Base-by-base conservation (phyloP, 2,888 invertebrate genomes). In the Ormyrus thymus region DNA sequence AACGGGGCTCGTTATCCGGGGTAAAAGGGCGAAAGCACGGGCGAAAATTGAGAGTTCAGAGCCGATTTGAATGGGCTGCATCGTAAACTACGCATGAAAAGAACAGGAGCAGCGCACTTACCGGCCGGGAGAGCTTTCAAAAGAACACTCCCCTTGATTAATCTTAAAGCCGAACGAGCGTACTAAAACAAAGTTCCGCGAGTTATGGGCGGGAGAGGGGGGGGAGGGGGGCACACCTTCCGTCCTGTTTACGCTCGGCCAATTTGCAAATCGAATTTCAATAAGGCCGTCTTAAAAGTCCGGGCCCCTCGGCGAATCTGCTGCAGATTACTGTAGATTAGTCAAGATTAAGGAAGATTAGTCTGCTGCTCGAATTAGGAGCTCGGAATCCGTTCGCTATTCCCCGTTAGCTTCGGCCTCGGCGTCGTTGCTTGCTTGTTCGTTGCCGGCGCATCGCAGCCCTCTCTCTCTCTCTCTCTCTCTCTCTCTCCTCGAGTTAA, bases 321-420 rank as follows among this genome's bases (percentile, higher is more conserved):
- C 51, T 51, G 51, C 48, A 73, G 78, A 73, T 78, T 73, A 73
- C 56, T 58, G 64, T 69, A 78, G 78, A 78, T 78, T 78, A 78
- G 83, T 84, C 83, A 79, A 86, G 86, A 87, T 86, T 86, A 86
- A 82, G 83, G 80, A 51, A 82, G 83, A 86, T 86, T 85, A 85
- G 84, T 83, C 83, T 80, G 80, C 75, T 81, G 73, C 77, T 64
- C 81, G 82, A 80, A 84, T 84, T 83, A 81, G 84, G 66, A 4
- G 77, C 81, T 65, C 11, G 69, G 75, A 70, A 82, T 79, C 73
- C 53, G 29, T 29, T 70, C 71, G 79, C 79, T 71, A 81, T 61
- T 64, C 65, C 29, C 46, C 29, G 59, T 61, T 71, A 61, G 62
- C 9, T 51, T 66, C 72, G 61, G 45, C 53, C 29, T 29, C 61